These are phyloP conservation scores for Nebria brevicollis DNA, from an alignment of 2,888 invertebrate species.

Conservation along the genomic window DNA sequence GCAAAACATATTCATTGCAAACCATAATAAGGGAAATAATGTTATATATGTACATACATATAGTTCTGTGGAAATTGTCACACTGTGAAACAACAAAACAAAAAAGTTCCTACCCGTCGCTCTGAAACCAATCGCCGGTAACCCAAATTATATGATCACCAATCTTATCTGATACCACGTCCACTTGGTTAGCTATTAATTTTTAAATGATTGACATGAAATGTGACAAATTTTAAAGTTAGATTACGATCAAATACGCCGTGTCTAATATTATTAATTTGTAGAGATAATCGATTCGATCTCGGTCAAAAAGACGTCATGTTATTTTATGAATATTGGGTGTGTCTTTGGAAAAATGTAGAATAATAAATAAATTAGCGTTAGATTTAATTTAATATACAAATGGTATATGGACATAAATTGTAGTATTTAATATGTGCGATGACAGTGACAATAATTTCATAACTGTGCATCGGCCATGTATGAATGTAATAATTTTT, in stretches of 20 bases:
- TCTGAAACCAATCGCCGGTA: slow-evolving; percentile 6
- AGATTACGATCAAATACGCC: neutral
- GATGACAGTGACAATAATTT: neutral
- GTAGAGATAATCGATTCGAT: neutral
- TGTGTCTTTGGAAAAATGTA: neutral
- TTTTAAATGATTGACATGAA: slow-evolving; percentile 36
- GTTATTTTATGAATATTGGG: neutral
- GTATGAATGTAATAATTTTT: neutral
- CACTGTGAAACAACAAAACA: neutral
- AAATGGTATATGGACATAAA: neutral
- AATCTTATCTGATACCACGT: slow-evolving; percentile 11
- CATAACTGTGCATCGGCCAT: slow-evolving; percentile 4
- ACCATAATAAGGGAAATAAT: neutral
- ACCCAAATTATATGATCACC: slow-evolving; percentile 32
- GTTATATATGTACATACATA: too few species aligned
- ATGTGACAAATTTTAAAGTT: slow-evolving; percentile 36
- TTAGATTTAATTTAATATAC: neutral
- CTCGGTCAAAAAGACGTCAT: neutral
- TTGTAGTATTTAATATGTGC: neutral
- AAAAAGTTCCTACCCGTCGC: neutral
- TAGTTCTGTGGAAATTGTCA: neutral
- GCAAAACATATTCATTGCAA: neutral
- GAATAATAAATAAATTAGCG: too few species aligned
- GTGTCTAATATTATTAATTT: slow-evolving; percentile 1
- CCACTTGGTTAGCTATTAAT: slow-evolving; percentile 27